Evolutionary conservation across 2,888 invertebrate species (phyloP).

Genomic region (Heliconius ismenius): DNA sequence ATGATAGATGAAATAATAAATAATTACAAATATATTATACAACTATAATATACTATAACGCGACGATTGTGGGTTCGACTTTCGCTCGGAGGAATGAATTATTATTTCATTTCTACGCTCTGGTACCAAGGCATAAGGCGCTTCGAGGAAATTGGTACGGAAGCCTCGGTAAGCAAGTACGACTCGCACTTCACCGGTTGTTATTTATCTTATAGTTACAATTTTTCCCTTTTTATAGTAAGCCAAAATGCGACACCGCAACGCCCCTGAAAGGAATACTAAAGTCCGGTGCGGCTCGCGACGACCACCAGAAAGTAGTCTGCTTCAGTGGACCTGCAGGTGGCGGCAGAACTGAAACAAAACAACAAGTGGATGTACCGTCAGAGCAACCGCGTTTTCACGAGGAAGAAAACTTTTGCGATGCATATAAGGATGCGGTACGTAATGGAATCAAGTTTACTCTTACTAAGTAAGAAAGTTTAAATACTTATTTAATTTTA

Average conservation of each 20-base stretch:
- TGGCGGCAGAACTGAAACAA: conserved; percentile 55
- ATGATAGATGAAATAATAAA: neutral
- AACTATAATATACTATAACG: too few species aligned
- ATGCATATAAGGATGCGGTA: conserved; percentile 62
- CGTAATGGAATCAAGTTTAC: conserved; percentile 28
- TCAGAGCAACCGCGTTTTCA: conserved; percentile 65
- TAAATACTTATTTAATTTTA: neutral
- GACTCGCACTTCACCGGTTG: too few species aligned
- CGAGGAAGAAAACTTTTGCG: conserved; percentile 66
- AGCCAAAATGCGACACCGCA: conserved; percentile 64
- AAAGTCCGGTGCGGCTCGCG: conserved; percentile 66
- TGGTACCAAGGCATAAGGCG: too few species aligned
- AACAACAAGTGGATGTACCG: conserved; percentile 53
- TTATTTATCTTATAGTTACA: too few species aligned
- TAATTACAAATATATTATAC: neutral
- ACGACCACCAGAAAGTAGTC: conserved; percentile 76
- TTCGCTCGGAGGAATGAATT: too few species aligned
- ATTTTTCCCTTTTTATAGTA: conserved; percentile 51
- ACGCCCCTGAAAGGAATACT: conserved; percentile 72
- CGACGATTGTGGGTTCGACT: too few species aligned
- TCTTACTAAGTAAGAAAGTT: neutral
- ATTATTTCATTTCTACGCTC: too few species aligned
- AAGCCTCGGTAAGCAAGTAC: too few species aligned
- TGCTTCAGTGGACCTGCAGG: conserved; percentile 75
- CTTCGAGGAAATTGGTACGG: too few species aligned